Evolutionary conservation across 1,140 invertebrate species (phyloP).

Genomic region (Diabrotica virgifera): DNA sequence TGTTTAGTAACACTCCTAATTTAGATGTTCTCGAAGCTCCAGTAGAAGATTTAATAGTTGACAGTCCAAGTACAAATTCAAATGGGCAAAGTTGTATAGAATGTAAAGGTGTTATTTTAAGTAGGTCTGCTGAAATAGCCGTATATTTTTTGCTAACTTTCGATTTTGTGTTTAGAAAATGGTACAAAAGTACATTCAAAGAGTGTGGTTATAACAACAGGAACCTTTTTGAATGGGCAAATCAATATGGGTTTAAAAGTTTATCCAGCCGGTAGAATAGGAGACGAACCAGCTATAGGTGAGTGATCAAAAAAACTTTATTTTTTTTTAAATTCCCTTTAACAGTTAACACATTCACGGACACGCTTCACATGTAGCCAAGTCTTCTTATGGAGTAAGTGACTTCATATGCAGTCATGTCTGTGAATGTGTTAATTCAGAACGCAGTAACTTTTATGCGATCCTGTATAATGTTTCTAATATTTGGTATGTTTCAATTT

Average conservation of each 20-base stretch:
- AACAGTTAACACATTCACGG: too few species aligned
- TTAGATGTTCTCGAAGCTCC: constrained; percentile 69
- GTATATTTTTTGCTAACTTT: too few species aligned
- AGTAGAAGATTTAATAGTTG: constrained; percentile 82
- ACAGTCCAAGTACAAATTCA: constrained; percentile 42
- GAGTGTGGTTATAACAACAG: constrained; percentile 84
- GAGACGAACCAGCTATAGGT: constrained; percentile 77
- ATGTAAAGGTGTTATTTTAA: constrained; percentile 63
- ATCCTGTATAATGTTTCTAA: too few species aligned
- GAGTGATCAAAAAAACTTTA: too few species aligned
- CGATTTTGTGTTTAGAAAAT: constrained; percentile 58
- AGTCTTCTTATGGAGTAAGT: too few species aligned
- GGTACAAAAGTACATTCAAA: constrained; percentile 61
- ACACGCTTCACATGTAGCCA: too few species aligned
- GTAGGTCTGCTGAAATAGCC: constrained; percentile 47
- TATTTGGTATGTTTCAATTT: too few species aligned
- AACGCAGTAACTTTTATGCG: too few species aligned
- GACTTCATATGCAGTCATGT: too few species aligned
- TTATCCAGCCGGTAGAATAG: constrained; percentile 80
- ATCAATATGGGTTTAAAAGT: constrained; percentile 84
- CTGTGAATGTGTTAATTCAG: too few species aligned
- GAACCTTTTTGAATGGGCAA: constrained; percentile 87
- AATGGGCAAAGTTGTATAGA: constrained; percentile 29
- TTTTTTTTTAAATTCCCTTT: too few species aligned
- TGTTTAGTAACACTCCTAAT: constrained; percentile 64